Evolutionary conservation across 2,888 invertebrate genomes (phyloP).

Genomic region (Patella depressa): DNA sequence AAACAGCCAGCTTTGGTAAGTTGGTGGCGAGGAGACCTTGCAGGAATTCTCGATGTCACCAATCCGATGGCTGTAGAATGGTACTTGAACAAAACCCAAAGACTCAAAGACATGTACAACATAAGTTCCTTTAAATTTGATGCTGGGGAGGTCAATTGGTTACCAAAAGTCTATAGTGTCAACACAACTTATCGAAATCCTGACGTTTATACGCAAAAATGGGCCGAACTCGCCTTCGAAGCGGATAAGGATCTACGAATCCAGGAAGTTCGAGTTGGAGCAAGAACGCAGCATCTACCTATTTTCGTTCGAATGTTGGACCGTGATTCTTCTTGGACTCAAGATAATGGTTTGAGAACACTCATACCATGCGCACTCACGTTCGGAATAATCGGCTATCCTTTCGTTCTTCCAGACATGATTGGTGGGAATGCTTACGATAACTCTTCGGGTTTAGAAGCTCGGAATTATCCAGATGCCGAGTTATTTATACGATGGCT

Average conservation of each 20-base stretch:
- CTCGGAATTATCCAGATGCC: conserved; percentile 44
- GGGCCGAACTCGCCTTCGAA: conserved; percentile 51
- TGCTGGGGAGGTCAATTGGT: conserved; percentile 70
- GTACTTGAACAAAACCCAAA: conserved; percentile 80
- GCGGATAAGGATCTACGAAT: conserved; percentile 69
- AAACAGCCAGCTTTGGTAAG: conserved; percentile 74
- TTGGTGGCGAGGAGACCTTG: conserved; percentile 82
- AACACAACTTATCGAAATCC: conserved; percentile 48
- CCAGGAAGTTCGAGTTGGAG: conserved; percentile 89
- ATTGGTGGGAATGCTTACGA: conserved; percentile 72
- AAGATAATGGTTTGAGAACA: conserved; percentile 80
- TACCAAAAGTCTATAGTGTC: conserved; percentile 50
- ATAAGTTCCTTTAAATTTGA: conserved; percentile 93
- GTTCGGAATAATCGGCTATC: conserved; percentile 76
- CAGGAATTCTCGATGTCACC: conserved; percentile 89
- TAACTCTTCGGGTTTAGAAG: conserved; percentile 26
- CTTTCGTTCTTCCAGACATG: conserved; percentile 93
- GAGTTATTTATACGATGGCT: conserved; percentile 84
- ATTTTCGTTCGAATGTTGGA: conserved; percentile 85
- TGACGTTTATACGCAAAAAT: conserved; percentile 53
- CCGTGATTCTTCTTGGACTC: conserved; percentile 89
- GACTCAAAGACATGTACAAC: conserved; percentile 77
- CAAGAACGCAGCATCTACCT: conserved; percentile 85
- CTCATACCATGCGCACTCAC: conserved; percentile 85
- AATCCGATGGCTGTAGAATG: conserved; percentile 86